Conservation (phyloP, 2,797 vertebrate genomes). For the Epinephelus coioides region DNA sequence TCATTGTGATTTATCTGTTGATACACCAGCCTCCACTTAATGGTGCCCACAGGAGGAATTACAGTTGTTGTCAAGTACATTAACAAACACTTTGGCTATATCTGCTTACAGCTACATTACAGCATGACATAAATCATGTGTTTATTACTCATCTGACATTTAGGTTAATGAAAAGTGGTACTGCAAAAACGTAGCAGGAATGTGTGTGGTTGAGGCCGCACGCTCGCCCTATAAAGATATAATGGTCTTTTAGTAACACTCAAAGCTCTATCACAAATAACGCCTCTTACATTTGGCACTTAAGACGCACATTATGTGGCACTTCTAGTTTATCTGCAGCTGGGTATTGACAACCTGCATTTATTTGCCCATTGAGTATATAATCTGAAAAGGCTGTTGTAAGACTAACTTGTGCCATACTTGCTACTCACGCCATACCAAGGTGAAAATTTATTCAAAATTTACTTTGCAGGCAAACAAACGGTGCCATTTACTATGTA, state of each 20-base stretch:
- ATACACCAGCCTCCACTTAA: background rate
- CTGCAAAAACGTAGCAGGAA: background rate
- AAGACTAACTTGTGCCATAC: background rate
- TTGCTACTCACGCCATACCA: background rate
- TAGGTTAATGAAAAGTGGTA: background rate
- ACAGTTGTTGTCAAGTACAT: background rate
- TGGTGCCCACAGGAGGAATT: background rate
- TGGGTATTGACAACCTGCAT: background rate
- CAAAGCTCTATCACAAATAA: background rate
- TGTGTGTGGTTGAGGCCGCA: background rate
- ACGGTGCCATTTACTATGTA: background rate
- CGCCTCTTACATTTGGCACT: background rate
- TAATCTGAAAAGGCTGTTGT: background rate
- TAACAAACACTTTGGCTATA: background rate
- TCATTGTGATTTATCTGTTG: background rate
- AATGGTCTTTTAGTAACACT: background rate
- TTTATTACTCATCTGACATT: background rate
- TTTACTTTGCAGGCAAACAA: background rate
- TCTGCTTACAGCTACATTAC: constrained; percentile 1
- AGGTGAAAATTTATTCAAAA: background rate
- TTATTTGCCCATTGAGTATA: background rate
- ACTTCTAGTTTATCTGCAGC: background rate
- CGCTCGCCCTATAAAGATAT: background rate
- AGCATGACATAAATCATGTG: background rate
- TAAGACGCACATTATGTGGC: background rate